Evolutionary conservation across 2,888 invertebrate species (phyloP).

Genomic region (Caenorhabditis macrosperma): DNA sequence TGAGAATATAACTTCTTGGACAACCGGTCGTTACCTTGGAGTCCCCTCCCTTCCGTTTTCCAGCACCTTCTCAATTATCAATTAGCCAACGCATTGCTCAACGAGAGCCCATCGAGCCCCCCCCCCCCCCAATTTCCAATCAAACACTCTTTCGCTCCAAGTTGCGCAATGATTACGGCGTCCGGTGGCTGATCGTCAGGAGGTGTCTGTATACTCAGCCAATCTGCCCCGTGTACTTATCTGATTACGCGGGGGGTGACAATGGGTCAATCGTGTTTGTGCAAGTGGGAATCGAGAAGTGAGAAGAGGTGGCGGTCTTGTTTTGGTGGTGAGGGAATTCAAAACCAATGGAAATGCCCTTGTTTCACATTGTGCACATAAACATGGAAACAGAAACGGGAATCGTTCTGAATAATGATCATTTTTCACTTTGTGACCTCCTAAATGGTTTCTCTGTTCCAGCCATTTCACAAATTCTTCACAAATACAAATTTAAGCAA

Average conservation of each 20-base stretch:
- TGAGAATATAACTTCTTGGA: no score
- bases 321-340: neutral
- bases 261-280: constrained; percentile 31
- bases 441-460: no score
- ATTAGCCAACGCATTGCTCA: constrained; percentile 17
- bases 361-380: no score
- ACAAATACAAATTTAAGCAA: no score
- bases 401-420: no score
- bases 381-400: no score
- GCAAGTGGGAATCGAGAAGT: neutral
- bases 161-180: constrained; percentile 14
- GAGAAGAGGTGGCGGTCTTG: neutral
- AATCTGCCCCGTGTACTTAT: constrained; percentile 41
- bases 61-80: constrained; percentile 21
- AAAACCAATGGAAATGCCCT: no score
- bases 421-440: no score
- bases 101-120: constrained; percentile 17
- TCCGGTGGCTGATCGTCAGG: no score
- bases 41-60: no score
- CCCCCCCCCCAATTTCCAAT: neutral
- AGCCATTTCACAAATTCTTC: no score
- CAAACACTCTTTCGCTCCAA: constrained; percentile 20
- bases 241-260: constrained; percentile 23
- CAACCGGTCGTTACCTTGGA: no score
- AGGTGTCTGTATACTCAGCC: constrained; percentile 27